These are phyloP conservation scores for Chauna torquata DNA, from an alignment of 2,113 vertebrate genomes.

Conservation along the genomic window DNA sequence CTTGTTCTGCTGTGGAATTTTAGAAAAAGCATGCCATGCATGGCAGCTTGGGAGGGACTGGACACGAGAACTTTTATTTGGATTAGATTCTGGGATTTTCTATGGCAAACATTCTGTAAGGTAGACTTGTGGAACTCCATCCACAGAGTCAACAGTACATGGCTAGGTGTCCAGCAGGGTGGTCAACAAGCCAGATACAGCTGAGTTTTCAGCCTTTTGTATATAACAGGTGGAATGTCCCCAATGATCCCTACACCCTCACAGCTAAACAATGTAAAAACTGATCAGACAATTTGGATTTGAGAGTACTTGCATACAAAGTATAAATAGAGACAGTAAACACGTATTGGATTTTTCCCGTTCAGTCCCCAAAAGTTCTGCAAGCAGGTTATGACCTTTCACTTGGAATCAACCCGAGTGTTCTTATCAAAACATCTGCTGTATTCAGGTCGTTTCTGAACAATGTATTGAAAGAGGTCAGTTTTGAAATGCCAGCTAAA, in stretches of 20 bases:
- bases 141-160: neutral
- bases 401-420: neutral
- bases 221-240: neutral
- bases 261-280: neutral
- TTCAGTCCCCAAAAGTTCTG: neutral
- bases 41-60: neutral
- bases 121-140: neutral
- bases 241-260: neutral
- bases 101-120: neutral
- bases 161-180: neutral
- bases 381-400: neutral
- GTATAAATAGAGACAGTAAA: neutral
- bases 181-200: neutral
- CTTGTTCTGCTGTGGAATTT: neutral
- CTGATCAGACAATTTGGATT: neutral
- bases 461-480: neutral
- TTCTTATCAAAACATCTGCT: neutral
- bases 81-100: neutral
- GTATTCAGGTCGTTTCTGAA: neutral
- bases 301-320: neutral
- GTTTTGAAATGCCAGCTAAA: neutral
- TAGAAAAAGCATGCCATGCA: neutral
- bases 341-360: neutral
- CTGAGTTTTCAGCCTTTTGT: neutral
- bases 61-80: neutral